These are phyloP conservation scores for Morinoia aosen DNA, from an alignment of 2,888 invertebrate species.

Conservation along the genomic window DNA sequence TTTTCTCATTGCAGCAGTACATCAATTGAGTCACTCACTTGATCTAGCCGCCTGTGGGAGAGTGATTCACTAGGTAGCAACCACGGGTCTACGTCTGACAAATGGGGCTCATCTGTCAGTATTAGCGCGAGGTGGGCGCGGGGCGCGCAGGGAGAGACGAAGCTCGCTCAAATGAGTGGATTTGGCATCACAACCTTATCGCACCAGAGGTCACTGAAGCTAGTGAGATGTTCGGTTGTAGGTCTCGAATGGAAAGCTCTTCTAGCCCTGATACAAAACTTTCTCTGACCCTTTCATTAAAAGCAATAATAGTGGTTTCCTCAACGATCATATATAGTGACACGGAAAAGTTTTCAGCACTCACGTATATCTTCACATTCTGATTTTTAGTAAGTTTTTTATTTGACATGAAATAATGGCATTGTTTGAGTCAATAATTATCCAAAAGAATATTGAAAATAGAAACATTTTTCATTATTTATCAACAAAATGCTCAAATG, in stretches of 20 bases:
- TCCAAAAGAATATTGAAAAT: too few relatives aligned
- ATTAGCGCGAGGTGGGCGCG: neutral
- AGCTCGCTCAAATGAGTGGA: conserved; percentile 12
- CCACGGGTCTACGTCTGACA: neutral
- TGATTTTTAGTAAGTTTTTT: too few relatives aligned
- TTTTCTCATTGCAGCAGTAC: neutral
- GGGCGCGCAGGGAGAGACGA: neutral
- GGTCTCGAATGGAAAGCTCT: neutral
- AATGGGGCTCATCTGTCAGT: neutral
- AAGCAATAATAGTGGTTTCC: too few relatives aligned
- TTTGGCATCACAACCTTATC: neutral
- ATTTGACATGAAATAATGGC: too few relatives aligned
- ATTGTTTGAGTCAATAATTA: too few relatives aligned
- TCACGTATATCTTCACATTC: too few relatives aligned
- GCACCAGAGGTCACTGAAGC: neutral
- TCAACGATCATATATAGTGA: too few relatives aligned
- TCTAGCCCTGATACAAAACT: neutral
- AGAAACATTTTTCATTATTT: too few relatives aligned
- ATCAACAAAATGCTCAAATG: too few relatives aligned
- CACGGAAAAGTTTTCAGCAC: too few relatives aligned
- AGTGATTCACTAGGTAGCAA: neutral
- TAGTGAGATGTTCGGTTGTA: neutral
- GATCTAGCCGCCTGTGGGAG: neutral
- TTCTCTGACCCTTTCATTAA: too few relatives aligned
- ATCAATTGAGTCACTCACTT: neutral